These are phyloP conservation scores for Eupithecia exiguata DNA, from an alignment of 2,888 invertebrate genomes.

Conservation along the genomic window DNA sequence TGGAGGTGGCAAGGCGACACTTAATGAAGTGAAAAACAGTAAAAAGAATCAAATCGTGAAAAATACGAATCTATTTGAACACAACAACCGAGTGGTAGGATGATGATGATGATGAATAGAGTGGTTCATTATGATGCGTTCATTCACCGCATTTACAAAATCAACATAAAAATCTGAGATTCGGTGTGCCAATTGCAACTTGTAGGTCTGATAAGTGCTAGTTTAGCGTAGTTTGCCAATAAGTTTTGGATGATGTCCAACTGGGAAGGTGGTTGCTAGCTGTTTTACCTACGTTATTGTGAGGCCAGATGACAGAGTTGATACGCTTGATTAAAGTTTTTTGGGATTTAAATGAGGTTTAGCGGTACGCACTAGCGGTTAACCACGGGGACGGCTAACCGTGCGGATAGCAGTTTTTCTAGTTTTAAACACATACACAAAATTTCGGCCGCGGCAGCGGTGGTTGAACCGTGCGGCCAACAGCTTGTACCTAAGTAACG, in stretches of 20 bases:
- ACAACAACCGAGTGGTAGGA: too few relatives aligned
- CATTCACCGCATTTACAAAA: not conserved
- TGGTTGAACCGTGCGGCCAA: too few relatives aligned
- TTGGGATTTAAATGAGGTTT: too few relatives aligned
- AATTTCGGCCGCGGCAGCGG: too few relatives aligned
- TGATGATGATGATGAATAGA: not conserved
- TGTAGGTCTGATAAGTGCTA: not conserved
- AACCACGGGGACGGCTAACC: too few relatives aligned
- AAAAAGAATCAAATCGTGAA: not conserved
- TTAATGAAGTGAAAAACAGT: too few relatives aligned
- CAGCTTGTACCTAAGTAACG: too few relatives aligned
- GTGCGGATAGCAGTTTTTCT: too few relatives aligned
- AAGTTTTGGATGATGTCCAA: slow-evolving; percentile 6
- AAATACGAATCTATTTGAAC: not conserved
- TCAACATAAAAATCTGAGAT: not conserved
- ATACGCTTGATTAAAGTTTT: not conserved
- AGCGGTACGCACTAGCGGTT: too few relatives aligned
- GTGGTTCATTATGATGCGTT: not conserved
- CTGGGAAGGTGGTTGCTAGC: not conserved
- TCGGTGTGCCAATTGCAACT: not conserved
- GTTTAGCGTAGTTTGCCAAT: slow-evolving; percentile 12
- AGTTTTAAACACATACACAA: too few relatives aligned
- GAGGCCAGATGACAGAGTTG: not conserved
- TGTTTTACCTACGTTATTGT: not conserved
- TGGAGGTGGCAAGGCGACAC: too few relatives aligned